These are phyloP conservation scores for Himalopsyche tibetana DNA, from an alignment of 2,888 invertebrate genomes.

Conservation along the genomic window DNA sequence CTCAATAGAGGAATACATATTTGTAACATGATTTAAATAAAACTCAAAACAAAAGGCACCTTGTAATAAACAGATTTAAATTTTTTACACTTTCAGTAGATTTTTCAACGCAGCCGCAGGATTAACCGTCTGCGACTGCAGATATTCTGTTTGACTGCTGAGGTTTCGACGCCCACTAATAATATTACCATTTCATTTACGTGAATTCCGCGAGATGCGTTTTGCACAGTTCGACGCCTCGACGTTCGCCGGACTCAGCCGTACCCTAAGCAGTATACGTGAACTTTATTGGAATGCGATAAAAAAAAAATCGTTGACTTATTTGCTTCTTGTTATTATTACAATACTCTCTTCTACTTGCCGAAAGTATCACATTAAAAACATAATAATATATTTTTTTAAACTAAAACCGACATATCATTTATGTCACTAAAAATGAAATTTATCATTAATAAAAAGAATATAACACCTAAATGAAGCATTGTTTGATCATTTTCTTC, in stretches of 20 bases:
- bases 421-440: conserved; percentile 63
- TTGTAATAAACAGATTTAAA: conserved; percentile 41
- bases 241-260: background rate
- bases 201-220: background rate
- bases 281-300: conserved; percentile 63
- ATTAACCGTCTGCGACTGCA: background rate
- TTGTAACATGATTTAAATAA: conserved; percentile 42
- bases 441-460: conserved; percentile 61
- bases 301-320: conserved; percentile 54
- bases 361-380: conserved; percentile 66
- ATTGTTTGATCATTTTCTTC: conserved; percentile 65
- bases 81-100: conserved; percentile 31
- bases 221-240: background rate
- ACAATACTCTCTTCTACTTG: conserved; percentile 56
- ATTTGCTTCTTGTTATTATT: conserved; percentile 53
- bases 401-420: conserved; percentile 61
- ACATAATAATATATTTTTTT: conserved; percentile 55
- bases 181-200: conserved; percentile 31
- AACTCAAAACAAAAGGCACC: conserved; percentile 50
- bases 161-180: conserved; percentile 1
- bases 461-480: conserved; percentile 65
- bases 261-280: conserved; percentile 11
- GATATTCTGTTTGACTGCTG: background rate
- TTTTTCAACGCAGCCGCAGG: conserved; percentile 19
- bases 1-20: conserved; percentile 35